phyloP scores from a whole-genome alignment of 2,797 vertebrate species.

The Labeo calbasu region DNA sequence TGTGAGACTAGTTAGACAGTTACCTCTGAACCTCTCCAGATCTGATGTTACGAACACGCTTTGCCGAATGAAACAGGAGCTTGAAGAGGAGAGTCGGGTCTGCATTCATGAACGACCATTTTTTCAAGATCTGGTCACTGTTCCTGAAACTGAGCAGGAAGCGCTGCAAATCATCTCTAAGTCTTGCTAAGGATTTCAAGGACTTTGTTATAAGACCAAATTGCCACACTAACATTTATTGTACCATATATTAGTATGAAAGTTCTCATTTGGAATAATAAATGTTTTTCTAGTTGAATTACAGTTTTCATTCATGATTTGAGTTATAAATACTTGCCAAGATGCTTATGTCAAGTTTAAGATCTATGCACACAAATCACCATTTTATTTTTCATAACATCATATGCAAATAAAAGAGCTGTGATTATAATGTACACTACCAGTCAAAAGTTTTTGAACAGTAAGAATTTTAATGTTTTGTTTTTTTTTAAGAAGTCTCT shows the following conservation, averaged over 20 bases:
- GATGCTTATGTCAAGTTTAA: background rate
- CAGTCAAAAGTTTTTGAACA: too few relatives aligned
- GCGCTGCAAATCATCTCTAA: conserved; percentile 61
- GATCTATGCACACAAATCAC: background rate
- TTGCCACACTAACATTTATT: background rate
- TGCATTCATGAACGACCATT: conserved; percentile 93
- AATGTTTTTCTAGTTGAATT: conserved; percentile 13
- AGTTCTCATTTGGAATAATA: background rate
- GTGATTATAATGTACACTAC: too few relatives aligned
- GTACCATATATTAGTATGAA: background rate
- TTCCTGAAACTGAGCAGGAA: conserved; percentile 79
- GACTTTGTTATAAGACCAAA: conserved; percentile 4
- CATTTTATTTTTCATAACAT: background rate
- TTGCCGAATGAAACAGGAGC: conserved; percentile 83
- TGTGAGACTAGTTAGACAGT: conserved; percentile 87
- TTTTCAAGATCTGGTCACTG: conserved; percentile 81
- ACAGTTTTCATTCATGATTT: background rate
- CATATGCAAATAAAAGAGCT: background rate
- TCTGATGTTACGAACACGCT: conserved; percentile 87
- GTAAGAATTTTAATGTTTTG: too few relatives aligned
- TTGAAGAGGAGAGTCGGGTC: conserved; percentile 75
- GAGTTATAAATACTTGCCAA: background rate
- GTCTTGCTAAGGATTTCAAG: conserved; percentile 51
- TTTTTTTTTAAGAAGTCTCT: too few relatives aligned
- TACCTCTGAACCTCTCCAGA: conserved; percentile 83